Conservation (phyloP, 2,888 invertebrate species). For the Tupiocoris notatus region DNA sequence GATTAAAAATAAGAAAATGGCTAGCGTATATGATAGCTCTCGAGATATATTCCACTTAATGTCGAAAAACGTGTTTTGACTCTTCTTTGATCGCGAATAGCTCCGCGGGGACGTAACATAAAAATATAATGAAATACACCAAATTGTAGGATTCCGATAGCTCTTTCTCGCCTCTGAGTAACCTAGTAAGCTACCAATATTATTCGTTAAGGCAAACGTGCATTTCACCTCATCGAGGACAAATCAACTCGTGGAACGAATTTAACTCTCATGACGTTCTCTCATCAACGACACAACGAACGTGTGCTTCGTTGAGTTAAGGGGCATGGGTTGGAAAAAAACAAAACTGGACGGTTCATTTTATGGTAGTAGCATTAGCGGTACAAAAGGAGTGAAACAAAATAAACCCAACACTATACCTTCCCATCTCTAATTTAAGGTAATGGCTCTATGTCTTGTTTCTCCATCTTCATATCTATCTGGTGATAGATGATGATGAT, state of each 20-base stretch:
- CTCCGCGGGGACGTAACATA: too few relatives aligned
- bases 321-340: background rate
- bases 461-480: constrained; percentile 32
- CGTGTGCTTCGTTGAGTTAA: background rate
- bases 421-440: constrained; percentile 17
- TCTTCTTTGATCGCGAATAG: too few relatives aligned
- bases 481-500: constrained; percentile 31
- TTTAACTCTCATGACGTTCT: background rate
- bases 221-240: too few relatives aligned
- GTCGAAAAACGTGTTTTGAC: too few relatives aligned
- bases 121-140: too few relatives aligned
- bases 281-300: background rate
- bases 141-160: too few relatives aligned
- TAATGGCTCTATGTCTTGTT: constrained; percentile 35
- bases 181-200: too few relatives aligned
- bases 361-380: constrained; percentile 36
- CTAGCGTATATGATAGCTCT: too few relatives aligned
- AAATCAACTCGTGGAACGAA: background rate
- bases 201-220: too few relatives aligned
- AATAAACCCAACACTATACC: background rate
- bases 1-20: too few relatives aligned
- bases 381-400: constrained; percentile 14
- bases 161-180: too few relatives aligned
- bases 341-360: background rate
- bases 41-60: too few relatives aligned